Conservation (phyloP, 2,113 vertebrate genomes). For the Turdus rufiventris region DNA sequence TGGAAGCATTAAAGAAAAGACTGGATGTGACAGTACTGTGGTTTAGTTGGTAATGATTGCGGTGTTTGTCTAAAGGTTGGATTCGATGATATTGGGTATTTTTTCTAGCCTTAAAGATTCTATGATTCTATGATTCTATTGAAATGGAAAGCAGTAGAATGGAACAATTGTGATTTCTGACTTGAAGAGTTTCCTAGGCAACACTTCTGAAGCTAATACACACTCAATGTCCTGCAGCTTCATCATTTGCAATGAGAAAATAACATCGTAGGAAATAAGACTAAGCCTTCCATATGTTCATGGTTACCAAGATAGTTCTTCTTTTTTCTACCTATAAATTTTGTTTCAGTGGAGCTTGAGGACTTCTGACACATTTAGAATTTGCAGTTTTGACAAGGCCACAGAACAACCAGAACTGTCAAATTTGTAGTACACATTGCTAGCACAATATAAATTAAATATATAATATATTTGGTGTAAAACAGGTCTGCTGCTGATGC, state of each 20-base stretch:
- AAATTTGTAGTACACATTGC: not conserved
- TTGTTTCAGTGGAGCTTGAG: not conserved
- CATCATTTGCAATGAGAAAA: not conserved
- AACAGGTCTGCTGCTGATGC: not conserved
- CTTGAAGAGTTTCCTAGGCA: not conserved
- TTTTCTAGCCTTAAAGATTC: not conserved
- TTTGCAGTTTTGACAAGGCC: not conserved
- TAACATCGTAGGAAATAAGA: not conserved
- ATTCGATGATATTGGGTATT: not conserved
- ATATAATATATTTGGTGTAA: not conserved
- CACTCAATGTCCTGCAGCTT: not conserved
- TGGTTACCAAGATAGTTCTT: not conserved
- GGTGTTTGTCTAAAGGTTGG: not conserved
- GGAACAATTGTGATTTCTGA: not conserved
- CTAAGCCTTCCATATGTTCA: not conserved
- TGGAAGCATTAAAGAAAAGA: not conserved
- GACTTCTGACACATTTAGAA: not conserved
- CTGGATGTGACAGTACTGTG: fast-evolving
- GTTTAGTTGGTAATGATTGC: not conserved
- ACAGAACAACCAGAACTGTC: not conserved
- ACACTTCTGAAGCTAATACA: not conserved
- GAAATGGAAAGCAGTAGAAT: not conserved
- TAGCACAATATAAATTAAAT: not conserved
- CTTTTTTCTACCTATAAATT: not conserved
- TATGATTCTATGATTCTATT: not conserved